These are phyloP conservation scores for Unio delphinus DNA, from an alignment of 2,888 invertebrate species.

Conservation along the genomic window DNA sequence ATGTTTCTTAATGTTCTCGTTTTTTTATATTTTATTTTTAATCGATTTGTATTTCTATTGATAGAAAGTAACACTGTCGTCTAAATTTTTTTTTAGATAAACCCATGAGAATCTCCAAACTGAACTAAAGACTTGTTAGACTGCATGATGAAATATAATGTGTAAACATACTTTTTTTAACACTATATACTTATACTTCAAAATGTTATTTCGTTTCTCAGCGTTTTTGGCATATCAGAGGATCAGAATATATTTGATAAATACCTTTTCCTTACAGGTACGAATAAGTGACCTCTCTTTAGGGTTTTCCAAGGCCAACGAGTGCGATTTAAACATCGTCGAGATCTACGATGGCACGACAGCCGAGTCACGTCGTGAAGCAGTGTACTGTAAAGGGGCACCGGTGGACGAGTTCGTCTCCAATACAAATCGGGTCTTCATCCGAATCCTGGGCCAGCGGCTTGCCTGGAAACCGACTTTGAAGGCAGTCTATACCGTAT, in stretches of 20 bases:
- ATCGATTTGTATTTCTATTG: too few species aligned
- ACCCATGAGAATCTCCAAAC: too few species aligned
- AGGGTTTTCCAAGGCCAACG: slow-evolving; percentile 30
- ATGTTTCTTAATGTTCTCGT: too few species aligned
- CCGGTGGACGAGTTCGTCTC: slow-evolving; percentile 45
- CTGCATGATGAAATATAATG: too few species aligned
- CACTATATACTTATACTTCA: too few species aligned
- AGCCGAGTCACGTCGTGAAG: slow-evolving; percentile 35
- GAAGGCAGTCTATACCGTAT: slow-evolving; percentile 46
- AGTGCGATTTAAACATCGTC: slow-evolving; percentile 58
- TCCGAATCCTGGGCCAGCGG: slow-evolving; percentile 50
- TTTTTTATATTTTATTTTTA: too few species aligned
- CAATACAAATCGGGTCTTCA: slow-evolving; percentile 53
- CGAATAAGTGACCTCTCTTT: slow-evolving; percentile 25
- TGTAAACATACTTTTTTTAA: too few species aligned
- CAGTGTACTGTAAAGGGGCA: slow-evolving; percentile 41
- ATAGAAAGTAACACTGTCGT: too few species aligned
- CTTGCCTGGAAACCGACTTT: slow-evolving; percentile 49
- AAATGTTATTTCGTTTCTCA: neutral
- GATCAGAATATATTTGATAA: neutral
- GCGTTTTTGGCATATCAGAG: neutral
- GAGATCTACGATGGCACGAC: slow-evolving; percentile 63
- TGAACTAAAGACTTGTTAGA: too few species aligned
- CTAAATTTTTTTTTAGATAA: too few species aligned
- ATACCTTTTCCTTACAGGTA: slow-evolving; percentile 26